Evolutionary conservation across 2,113 vertebrate genomes (phyloP).

Genomic region (Gorsachius goisagi): DNA sequence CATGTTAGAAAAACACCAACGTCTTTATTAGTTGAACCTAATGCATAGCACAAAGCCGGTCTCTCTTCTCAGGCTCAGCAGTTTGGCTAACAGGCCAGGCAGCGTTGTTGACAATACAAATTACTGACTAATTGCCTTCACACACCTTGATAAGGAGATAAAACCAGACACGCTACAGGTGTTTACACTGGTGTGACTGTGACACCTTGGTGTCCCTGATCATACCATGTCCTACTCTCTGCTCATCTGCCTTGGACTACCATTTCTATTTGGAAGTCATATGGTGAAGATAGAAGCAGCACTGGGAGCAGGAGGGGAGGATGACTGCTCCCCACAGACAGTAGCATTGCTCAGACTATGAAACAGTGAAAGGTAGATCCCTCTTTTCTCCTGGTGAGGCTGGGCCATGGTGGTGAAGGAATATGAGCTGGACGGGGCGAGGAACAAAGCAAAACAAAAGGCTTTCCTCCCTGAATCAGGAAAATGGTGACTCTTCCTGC

Average conservation of each 20-base stretch:
- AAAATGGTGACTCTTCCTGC: not conserved
- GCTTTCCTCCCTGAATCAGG: not conserved
- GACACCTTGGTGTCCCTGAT: not conserved
- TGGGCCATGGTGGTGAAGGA: not conserved
- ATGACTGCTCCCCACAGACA: not conserved
- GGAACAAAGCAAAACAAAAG: not conserved
- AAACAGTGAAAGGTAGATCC: not conserved
- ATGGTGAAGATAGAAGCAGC: not conserved
- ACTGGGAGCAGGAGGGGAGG: rapidly evolving
- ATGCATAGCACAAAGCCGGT: not conserved
- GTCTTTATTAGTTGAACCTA: not conserved
- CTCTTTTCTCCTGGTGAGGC: not conserved
- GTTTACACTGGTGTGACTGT: slow-evolving; percentile 9
- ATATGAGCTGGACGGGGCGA: not conserved
- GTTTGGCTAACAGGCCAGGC: not conserved
- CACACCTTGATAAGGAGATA: slow-evolving; percentile 13
- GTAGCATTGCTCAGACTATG: not conserved
- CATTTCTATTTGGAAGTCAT: not conserved
- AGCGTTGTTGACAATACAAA: not conserved
- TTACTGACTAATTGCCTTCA: slow-evolving; percentile 24
- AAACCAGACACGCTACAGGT: not conserved
- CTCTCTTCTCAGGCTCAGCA: not conserved
- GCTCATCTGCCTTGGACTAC: not conserved
- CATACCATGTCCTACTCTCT: not conserved
- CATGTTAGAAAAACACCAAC: not conserved